Percentiles rank a stretch among this genome's conserved stretches.
These are phyloP conservation scores for Callipepla squamata DNA, from an alignment of 2,113 vertebrate species.

Conservation along the genomic window DNA sequence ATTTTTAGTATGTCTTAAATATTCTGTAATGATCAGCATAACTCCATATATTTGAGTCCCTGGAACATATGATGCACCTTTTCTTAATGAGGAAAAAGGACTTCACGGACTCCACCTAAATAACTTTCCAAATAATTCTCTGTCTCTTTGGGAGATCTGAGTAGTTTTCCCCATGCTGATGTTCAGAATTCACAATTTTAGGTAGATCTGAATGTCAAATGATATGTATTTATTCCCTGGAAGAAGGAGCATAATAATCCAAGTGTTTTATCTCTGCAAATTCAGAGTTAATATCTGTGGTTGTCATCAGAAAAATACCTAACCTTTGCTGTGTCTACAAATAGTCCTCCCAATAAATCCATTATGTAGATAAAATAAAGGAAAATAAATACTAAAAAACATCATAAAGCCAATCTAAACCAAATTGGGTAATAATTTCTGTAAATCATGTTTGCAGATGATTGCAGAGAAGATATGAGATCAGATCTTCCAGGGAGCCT, in stretches of 20 bases:
- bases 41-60: not conserved
- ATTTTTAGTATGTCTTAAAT: not conserved
- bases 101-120: not conserved
- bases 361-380: not conserved
- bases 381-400: not conserved
- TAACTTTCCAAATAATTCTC: not conserved
- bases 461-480: not conserved
- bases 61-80: not conserved
- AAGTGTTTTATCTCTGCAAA: not conserved
- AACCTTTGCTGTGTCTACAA: not conserved
- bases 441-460: not conserved
- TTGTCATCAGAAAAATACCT: not conserved
- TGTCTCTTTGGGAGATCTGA: not conserved
- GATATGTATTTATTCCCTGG: not conserved
- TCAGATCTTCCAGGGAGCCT: not conserved
- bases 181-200: not conserved
- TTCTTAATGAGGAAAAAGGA: not conserved
- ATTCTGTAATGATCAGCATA: not conserved
- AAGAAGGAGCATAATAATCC: not conserved
- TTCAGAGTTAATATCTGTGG: not conserved
- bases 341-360: not conserved
- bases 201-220: not conserved
- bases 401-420: not conserved
- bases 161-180: fast-evolving
- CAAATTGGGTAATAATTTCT: not conserved